phyloP scores from a whole-genome alignment of 2,888 invertebrate genomes.

The Zygaena filipendulae region DNA sequence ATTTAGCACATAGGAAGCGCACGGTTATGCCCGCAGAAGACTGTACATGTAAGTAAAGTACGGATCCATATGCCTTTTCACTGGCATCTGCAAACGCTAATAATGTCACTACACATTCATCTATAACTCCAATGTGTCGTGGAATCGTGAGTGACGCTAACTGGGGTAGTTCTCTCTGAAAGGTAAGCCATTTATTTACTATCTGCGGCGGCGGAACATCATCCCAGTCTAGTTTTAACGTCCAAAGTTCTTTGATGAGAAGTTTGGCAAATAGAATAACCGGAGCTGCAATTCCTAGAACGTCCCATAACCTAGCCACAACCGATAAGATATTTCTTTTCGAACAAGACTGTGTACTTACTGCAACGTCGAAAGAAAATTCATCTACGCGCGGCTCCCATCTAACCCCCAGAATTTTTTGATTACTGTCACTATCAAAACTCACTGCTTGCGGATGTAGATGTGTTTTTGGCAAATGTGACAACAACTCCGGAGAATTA shows the following conservation, averaged over 20 bases:
- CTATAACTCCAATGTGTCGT: conserved; percentile 6
- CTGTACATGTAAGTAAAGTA: conserved; percentile 7
- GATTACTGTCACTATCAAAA: conserved; percentile 6
- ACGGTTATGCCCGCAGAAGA: conserved; percentile 5
- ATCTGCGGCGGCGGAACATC: conserved; percentile 5
- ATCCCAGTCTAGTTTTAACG: conserved; percentile 9
- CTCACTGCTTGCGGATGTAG: conserved; percentile 2
- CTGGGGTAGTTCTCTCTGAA: conserved; percentile 5
- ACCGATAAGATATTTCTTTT: conserved; percentile 10
- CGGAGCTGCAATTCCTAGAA: conserved; percentile 11
- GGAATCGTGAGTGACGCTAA: conserved; percentile 4
- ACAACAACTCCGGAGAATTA: conserved; percentile 9
- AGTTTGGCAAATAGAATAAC: conserved; percentile 7
- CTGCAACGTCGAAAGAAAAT: conserved; percentile 4
- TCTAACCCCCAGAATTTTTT: conserved; percentile 10
- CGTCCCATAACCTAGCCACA: conserved; percentile 9
- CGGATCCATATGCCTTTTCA: conserved; percentile 6
- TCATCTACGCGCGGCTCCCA: conserved; percentile 9
- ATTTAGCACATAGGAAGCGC: conserved; percentile 7
- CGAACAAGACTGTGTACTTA: conserved; percentile 1
- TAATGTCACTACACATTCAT: conserved; percentile 2
- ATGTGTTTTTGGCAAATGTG: conserved; percentile 7
- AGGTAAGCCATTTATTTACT: conserved; percentile 4
- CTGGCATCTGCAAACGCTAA: conserved; percentile 9
- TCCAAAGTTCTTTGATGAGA: conserved; percentile 4